Base-by-base conservation (phyloP, 1,140 invertebrate genomes). In the Drosophila suzukii region DNA sequence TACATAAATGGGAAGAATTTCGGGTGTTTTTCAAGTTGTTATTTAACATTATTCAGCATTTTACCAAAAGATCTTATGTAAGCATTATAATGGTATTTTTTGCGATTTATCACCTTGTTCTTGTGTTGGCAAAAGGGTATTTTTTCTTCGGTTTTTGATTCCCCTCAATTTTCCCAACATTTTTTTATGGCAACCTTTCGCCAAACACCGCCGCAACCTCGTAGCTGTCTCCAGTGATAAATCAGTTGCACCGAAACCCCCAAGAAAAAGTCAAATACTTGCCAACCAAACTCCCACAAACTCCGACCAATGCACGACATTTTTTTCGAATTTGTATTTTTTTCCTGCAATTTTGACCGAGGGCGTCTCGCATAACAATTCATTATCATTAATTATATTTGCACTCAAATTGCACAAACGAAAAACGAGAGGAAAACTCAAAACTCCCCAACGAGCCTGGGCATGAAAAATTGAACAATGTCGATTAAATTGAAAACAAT, bases 301-400 rank as follows among this genome's bases (percentile, higher is more conserved):
- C 61, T 67, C 32, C 61, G 65, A 61, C 15, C 27, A 43, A 68
- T 53, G 78, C 81, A 85, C 81, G 81, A 85, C 78, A 85, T 85
- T 57, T 66, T 60, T 46, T 46, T 12, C 32, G 1, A 2, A 1
- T 4, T 81, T 51, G 4, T 27, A 55, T 85, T 56, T 65, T 59
- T 55, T 68, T 32, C n/a, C 10, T 24, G 15, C 8, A 30, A 30
- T 39, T 53, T 34, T 55, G 30, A 50, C 65, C 63, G 66, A 76
- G 72, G 76, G 78, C 82, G 72, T 85, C 54, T 77, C 56, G 62
- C 84, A 86, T 83, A 89, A 89, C 82, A 86, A 88, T 88, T 88
- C 83, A 88, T 86, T 86, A 88, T 86, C 84, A 86, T 88, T 88
- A 86, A 86, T 88, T 86, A 88, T 89, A 88, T 79, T 88, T 86